phyloP scores from a whole-genome alignment of 2,113 vertebrate species.

The Ovis aries region DNA sequence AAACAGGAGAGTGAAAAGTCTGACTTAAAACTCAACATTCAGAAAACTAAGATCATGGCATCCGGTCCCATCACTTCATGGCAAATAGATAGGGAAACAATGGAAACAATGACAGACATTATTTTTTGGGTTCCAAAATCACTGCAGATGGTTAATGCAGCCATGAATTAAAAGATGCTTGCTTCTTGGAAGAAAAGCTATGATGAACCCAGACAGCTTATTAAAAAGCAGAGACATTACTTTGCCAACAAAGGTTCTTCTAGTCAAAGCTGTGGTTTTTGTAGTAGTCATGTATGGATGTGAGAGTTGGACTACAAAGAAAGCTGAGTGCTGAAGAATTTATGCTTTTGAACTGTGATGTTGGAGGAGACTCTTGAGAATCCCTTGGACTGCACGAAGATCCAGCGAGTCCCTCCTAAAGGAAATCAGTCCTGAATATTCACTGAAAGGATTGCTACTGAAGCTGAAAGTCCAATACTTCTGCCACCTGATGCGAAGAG shows the following conservation, averaged over 20 bases:
- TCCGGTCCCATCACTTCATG: not conserved
- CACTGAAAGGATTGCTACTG: not conserved
- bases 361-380: not conserved
- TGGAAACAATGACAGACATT: not conserved
- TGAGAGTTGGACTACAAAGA: not conserved
- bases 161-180: not conserved
- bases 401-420: not conserved
- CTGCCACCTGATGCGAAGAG: not conserved
- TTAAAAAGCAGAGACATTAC: not conserved
- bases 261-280: not conserved
- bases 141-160: not conserved
- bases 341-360: not conserved
- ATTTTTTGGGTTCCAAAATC: not conserved
- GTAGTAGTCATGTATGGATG: not conserved
- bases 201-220: not conserved
- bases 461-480: not conserved
- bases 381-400: not conserved
- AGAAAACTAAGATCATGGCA: not conserved
- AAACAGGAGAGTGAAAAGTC: not conserved
- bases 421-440: not conserved
- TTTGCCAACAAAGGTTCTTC: not conserved
- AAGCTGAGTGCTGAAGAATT: fast-evolving
- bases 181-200: not conserved
- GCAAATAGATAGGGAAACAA: not conserved
- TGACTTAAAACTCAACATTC: not conserved